Evolutionary conservation across 64 coral and sea anemone species (phyloP), one percentile per base, ranked within the genome.

Genomic region (Stylophora pistillata): DNA sequence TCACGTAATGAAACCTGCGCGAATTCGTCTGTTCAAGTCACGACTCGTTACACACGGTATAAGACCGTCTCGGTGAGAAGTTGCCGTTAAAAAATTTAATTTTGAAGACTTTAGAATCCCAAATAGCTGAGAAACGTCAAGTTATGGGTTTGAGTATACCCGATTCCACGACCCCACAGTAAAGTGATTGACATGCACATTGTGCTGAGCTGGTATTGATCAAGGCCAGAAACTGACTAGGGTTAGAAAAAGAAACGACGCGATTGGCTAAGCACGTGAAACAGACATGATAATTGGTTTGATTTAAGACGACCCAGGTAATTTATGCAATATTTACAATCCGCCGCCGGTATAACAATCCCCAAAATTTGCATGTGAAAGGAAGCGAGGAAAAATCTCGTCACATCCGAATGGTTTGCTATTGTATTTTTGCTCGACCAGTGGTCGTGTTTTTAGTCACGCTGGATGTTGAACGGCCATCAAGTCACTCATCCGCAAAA

Each of bases 301-400:
- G 91, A 84, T 89, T 93, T 89, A 89, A 93, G 87, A 74, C 91
- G 86, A 89, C 86, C 88, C 88, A 73, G 64, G 74, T 93, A 93
- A 93, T 93, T 93, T 93, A 93, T 93, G 91, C 91, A 93, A 89
- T 89, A 93, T 93, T 92, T 93, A 89, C 91, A 66, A 74, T 71
- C 75, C 55, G 77, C 60, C 69, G 90, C 37, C 17, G 23, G 56
- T 70, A 53, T 57, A 58, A 60, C 55, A 80, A 33, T 88, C 53
- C 55, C 73, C 56, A n/a, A 63, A 72, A 78, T 72, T 87, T 87
- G 55, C 47, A 57, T 76, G 70, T 89, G 72, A 82, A 74, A 63
- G 56, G 89, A 58, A 17, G 21, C 60, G 32, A 69, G 34, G 80
- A 62, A 84, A 84, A 84, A 84, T 60, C 80, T 34, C 61, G 80